Conservation (phyloP, 1,140 invertebrate genomes). For the Zaprionus africanus region DNA sequence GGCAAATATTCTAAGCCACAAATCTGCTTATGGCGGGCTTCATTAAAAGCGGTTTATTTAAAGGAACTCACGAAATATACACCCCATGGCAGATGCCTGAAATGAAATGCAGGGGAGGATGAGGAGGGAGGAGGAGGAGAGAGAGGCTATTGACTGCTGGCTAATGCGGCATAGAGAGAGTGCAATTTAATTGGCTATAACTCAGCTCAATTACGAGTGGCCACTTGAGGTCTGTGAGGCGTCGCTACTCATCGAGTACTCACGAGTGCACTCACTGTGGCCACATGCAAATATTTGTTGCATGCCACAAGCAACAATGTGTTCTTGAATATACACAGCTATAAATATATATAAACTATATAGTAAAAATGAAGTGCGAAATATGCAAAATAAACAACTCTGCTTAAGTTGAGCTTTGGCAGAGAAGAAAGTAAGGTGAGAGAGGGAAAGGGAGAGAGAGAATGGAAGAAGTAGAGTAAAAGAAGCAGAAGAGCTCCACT, state of each 20-base stretch:
- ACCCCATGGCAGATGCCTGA: not conserved
- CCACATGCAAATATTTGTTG: constrained; percentile 10
- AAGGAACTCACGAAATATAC: constrained; percentile 51
- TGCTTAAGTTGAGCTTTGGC: not conserved
- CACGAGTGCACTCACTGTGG: constrained; percentile 8
- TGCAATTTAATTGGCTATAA: constrained; percentile 38
- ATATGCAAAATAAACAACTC: constrained; percentile 1
- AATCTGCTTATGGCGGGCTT: constrained; percentile 78
- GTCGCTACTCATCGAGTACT: not conserved
- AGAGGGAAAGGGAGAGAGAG: not conserved
- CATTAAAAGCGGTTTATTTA: constrained; percentile 80
- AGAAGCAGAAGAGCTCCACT: not conserved
- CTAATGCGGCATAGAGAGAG: not conserved
- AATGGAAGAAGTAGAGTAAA: not conserved
- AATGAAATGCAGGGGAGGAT: not conserved
- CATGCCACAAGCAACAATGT: not conserved
- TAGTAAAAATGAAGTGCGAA: not conserved
- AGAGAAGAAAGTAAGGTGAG: not conserved
- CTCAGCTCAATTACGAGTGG: constrained; percentile 40
- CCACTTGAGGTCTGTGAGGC: constrained; percentile 11
- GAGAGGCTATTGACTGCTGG: not conserved
- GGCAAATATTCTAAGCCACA: constrained; percentile 80
- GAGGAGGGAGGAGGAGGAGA: not conserved
- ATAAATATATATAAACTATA: not conserved
- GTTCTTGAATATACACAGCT: not conserved